phyloP scores from a whole-genome alignment of 2,113 vertebrate genomes.

The Phycodurus eques region DNA sequence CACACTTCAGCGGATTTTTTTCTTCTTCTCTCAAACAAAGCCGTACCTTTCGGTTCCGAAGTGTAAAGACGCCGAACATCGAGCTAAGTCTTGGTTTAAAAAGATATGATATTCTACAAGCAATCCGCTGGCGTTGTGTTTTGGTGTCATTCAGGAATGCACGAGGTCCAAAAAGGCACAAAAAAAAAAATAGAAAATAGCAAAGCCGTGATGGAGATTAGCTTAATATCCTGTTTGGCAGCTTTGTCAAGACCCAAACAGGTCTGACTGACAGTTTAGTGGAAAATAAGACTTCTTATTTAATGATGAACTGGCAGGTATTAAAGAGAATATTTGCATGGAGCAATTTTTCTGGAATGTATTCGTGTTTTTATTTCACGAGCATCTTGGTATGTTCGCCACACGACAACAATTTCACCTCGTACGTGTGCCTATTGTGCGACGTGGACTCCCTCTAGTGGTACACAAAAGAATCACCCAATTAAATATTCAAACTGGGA shows the following conservation, averaged over 20 bases:
- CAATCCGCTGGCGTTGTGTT: not conserved
- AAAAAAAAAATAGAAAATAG: not conserved
- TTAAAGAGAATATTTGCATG: not conserved
- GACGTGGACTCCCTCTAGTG: not conserved
- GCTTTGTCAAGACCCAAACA: not conserved
- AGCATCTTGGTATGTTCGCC: not conserved
- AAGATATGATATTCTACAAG: not conserved
- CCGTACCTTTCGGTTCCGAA: not conserved
- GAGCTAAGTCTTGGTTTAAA: not conserved
- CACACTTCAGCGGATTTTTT: not conserved
- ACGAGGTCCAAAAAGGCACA: not conserved
- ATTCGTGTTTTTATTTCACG: not conserved
- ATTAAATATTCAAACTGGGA: no score
- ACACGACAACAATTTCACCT: not conserved
- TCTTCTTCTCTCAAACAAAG: constrained; percentile 8
- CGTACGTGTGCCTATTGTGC: not conserved
- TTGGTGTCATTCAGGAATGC: not conserved
- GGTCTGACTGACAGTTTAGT: not conserved
- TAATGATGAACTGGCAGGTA: no score
- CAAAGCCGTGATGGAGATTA: not conserved
- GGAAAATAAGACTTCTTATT: not conserved
- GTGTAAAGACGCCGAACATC: not conserved
- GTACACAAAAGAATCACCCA: not conserved
- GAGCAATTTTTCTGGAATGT: not conserved
- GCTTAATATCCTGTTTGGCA: constrained; percentile 1